Evolutionary conservation across 2,797 vertebrate species (phyloP).

Genomic region (Arctocebus calabarensis): DNA sequence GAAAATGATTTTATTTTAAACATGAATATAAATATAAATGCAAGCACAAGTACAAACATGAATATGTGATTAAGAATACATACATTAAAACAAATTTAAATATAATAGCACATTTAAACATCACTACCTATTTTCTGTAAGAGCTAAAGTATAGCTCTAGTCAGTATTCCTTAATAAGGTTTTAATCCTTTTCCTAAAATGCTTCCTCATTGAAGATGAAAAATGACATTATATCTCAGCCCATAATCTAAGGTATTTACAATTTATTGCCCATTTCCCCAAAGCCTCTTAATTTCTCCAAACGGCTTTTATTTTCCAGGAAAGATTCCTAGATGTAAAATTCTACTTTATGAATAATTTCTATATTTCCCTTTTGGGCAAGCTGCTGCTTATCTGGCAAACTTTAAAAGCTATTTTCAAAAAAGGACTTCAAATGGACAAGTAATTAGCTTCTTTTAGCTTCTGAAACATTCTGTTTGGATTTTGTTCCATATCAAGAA

Average conservation of each 20-base stretch:
- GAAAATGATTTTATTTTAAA: slow-evolving; percentile 34
- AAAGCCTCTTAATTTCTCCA: slow-evolving; percentile 69
- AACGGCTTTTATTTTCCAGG: slow-evolving; percentile 76
- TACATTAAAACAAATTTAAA: background rate
- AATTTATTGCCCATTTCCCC: slow-evolving; percentile 55
- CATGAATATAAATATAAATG: background rate
- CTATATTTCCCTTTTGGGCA: slow-evolving; percentile 71
- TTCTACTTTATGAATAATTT: slow-evolving; percentile 79
- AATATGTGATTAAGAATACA: background rate
- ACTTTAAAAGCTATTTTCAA: slow-evolving; percentile 75
- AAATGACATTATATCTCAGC: slow-evolving; percentile 39
- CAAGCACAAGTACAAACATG: background rate
- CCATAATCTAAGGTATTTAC: slow-evolving; percentile 58
- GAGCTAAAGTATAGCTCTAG: background rate
- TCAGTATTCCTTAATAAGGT: background rate
- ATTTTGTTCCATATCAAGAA: slow-evolving; percentile 62
- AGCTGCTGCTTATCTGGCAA: slow-evolving; percentile 71
- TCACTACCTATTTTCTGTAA: background rate
- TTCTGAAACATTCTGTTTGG: slow-evolving; percentile 71
- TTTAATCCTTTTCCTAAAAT: slow-evolving; percentile 32
- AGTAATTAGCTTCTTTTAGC: slow-evolving; percentile 77
- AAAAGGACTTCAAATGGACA: slow-evolving; percentile 72
- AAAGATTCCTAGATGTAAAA: slow-evolving; percentile 76
- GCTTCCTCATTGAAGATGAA: slow-evolving; percentile 54
- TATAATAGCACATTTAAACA: background rate